These are phyloP conservation scores for Malacoraja senta DNA, from an alignment of 2,797 vertebrate genomes.

Conservation along the genomic window DNA sequence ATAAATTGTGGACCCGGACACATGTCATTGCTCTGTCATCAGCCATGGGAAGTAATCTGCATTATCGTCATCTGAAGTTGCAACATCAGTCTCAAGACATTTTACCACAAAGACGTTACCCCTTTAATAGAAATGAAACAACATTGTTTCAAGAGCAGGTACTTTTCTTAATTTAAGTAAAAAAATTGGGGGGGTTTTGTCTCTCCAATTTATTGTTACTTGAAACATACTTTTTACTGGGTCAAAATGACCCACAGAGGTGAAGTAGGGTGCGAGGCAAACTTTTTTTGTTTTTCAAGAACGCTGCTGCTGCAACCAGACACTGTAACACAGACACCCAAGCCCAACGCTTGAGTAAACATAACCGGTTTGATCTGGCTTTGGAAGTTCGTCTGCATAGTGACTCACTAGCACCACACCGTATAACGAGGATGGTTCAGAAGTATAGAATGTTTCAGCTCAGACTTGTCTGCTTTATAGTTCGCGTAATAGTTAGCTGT, in stretches of 20 bases:
- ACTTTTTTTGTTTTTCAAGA: not conserved
- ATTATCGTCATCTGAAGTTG: not conserved
- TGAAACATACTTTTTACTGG: not conserved
- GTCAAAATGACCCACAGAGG: not conserved
- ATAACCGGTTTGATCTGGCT: slow-evolving; percentile 52
- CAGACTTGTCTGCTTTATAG: slow-evolving; percentile 39
- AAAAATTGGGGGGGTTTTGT: not conserved
- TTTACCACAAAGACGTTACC: not conserved
- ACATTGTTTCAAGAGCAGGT: not conserved
- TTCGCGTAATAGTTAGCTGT: not conserved
- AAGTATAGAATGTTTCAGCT: slow-evolving; percentile 43
- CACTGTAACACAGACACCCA: not conserved
- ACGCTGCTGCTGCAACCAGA: not conserved
- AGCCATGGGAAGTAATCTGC: not conserved
- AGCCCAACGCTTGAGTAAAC: slow-evolving; percentile 42
- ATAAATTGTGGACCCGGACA: not conserved
- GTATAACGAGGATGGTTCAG: slow-evolving; percentile 41
- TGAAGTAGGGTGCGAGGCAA: not conserved
- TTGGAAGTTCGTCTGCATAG: slow-evolving; percentile 35
- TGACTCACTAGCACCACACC: slow-evolving; percentile 38
- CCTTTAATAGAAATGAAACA: not conserved
- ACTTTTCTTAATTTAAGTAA: not conserved
- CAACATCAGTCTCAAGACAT: not conserved
- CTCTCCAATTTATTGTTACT: not conserved
- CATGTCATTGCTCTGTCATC: not conserved